These are phyloP conservation scores for Orchestes rusci DNA, from an alignment of 2,888 invertebrate species.

Conservation along the genomic window DNA sequence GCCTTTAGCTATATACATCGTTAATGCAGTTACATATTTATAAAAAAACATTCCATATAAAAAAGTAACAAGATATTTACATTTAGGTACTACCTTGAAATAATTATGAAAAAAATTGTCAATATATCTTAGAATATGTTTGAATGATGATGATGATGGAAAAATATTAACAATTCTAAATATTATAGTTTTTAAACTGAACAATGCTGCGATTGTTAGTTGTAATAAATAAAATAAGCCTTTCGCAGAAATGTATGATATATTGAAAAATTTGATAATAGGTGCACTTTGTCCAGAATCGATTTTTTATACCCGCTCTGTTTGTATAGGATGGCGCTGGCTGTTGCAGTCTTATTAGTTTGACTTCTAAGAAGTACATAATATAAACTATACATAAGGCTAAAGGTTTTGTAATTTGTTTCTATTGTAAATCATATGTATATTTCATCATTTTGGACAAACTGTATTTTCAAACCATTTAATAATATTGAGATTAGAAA, in stretches of 20 bases:
- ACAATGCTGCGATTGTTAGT: conserved; percentile 40
- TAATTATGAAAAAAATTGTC: conserved; percentile 32
- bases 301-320: conserved; percentile 28
- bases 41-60: conserved; percentile 38
- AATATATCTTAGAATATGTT: conserved; percentile 39
- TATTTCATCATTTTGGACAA: conserved; percentile 39
- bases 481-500: conserved; percentile 45
- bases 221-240: conserved; percentile 41
- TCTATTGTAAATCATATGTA: conserved; percentile 35
- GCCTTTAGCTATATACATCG: conserved; percentile 42
- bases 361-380: conserved; percentile 42
- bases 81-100: conserved; percentile 23
- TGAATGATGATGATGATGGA: conserved; percentile 25
- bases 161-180: conserved; percentile 43
- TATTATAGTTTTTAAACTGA: conserved; percentile 34
- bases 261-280: conserved; percentile 30
- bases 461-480: conserved; percentile 40
- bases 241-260: conserved; percentile 43
- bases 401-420: conserved; percentile 31
- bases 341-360: conserved; percentile 25
- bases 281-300: conserved; percentile 40
- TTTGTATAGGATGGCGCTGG: conserved; percentile 29
- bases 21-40: conserved; percentile 37
- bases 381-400: conserved; percentile 27
- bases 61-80: conserved; percentile 24